These are phyloP conservation scores for Bufotes viridis DNA, from an alignment of 2,797 vertebrate species.

Conservation along the genomic window DNA sequence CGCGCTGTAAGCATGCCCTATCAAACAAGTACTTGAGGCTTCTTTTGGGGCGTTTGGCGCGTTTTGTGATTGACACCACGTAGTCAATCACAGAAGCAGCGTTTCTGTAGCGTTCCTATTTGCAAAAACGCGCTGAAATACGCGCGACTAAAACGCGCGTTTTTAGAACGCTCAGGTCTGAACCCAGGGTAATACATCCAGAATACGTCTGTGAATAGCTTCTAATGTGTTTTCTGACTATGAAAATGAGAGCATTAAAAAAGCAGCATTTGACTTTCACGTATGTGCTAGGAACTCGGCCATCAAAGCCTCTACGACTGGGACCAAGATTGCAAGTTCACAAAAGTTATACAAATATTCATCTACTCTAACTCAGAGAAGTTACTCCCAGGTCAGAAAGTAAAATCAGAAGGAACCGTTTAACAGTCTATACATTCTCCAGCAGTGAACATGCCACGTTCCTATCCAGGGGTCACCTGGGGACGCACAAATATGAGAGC, in stretches of 20 bases:
- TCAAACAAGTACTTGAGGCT: too few relatives aligned
- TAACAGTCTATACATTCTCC: neutral
- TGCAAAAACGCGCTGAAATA: too few relatives aligned
- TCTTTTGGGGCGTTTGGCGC: too few relatives aligned
- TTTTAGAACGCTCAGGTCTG: too few relatives aligned
- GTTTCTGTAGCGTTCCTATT: too few relatives aligned
- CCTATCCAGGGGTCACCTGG: conserved; percentile 51
- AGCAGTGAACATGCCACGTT: conserved; percentile 46
- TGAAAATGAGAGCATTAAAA: neutral
- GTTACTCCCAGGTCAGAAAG: neutral
- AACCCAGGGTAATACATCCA: too few relatives aligned
- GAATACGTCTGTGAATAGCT: too few relatives aligned
- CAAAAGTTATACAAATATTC: neutral
- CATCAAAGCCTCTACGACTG: neutral
- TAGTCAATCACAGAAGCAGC: too few relatives aligned
- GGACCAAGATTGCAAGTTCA: neutral
- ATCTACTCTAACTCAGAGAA: neutral
- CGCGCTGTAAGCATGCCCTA: too few relatives aligned
- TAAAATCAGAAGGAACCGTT: neutral
- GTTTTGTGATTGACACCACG: too few relatives aligned
- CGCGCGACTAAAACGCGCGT: too few relatives aligned
- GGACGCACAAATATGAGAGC: conserved; percentile 30
- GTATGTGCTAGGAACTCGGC: neutral
- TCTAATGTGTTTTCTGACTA: neutral
- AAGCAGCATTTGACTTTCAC: neutral